Base-by-base conservation (phyloP, 2,797 vertebrate species). In the Helicolenus hilgendorfi region DNA sequence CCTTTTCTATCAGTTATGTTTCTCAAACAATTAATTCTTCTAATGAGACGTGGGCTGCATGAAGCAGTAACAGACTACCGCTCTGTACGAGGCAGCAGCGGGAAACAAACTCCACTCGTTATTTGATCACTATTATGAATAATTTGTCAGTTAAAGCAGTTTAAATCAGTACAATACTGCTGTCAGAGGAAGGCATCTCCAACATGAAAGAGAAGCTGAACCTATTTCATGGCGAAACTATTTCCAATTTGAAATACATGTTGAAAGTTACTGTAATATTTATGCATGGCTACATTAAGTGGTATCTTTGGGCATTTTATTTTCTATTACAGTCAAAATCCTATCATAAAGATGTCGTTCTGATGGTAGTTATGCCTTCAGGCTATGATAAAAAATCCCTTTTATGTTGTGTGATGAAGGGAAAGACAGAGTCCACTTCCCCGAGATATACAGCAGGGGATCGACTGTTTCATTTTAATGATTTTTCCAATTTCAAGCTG, bases 311-410 rank as follows among this genome's bases (percentile, higher is more conserved):
- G 77, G 83, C 58, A 71, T 90, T 94, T 91, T 89, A 77, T 83
- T 86, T 84, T 86, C 78, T 74, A 81, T 90, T 88, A 87, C 71
- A 79, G 72, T 89, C 79, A 86, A 88, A 93, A 89, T 82, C 78
- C 71, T 59, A 77, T 81, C 74, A 73, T 63, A 72, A 33, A 75
- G 72, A 89, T 69, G 58, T 14, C 60, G 65, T 72, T 89, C 86
- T 87, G 85, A 90, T 89, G 84, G 64, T 77, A 63, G 80, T 56
- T 85, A 41, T 87, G 81, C 79, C 87, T 90, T 75, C n/a, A 33
- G 83, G 85, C 80, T 65, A 69, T 64, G 4, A 73, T n/a, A 15
- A 78, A 77, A 62, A 85, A 86, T 53, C 31, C 22, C 14, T 87
- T 45, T 83, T 11, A 78, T 87, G 71, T 58, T 31, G 24, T 31